phyloP scores from a whole-genome alignment of 2,888 invertebrate genomes.

The Cheilosia soror region DNA sequence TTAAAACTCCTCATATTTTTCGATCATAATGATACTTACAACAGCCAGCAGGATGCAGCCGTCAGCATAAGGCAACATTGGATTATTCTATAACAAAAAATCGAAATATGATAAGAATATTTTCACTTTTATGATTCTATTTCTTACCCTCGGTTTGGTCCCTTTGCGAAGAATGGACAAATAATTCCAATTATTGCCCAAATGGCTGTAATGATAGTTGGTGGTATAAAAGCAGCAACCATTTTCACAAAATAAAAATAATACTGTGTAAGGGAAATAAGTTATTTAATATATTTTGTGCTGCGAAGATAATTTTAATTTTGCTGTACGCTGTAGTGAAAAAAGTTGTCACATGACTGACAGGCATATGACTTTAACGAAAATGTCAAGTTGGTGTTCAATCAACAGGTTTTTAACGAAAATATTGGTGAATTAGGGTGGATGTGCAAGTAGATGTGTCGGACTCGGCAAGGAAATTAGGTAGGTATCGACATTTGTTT shows the following conservation, averaged over 20 bases:
- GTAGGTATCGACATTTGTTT: no score
- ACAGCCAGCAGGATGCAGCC: constrained; percentile 82
- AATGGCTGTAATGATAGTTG: constrained; percentile 80
- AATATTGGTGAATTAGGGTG: constrained; percentile 6
- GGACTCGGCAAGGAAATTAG: no score
- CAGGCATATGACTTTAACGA: constrained; percentile 56
- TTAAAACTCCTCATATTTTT: not conserved
- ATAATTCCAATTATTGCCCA: constrained; percentile 82
- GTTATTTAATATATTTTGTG: constrained; percentile 23
- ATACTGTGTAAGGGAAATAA: constrained; percentile 47
- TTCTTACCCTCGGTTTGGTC: constrained; percentile 81
- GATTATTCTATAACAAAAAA: constrained; percentile 78
- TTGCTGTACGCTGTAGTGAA: constrained; percentile 32
- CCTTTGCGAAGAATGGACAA: constrained; percentile 82
- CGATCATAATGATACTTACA: constrained; percentile 79
- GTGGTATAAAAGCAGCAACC: constrained; percentile 80
- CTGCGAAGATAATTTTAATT: constrained; percentile 41
- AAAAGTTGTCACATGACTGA: constrained; percentile 74
- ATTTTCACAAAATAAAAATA: constrained; percentile 77
- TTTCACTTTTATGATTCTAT: constrained; percentile 5
- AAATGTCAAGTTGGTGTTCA: constrained; percentile 36
- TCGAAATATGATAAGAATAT: not conserved
- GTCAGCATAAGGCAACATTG: constrained; percentile 83
- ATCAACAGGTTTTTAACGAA: constrained; percentile 46
- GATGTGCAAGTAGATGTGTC: not conserved